These are phyloP conservation scores for Drosophila jambulina DNA, from an alignment of 1,140 invertebrate species.

Conservation along the genomic window DNA sequence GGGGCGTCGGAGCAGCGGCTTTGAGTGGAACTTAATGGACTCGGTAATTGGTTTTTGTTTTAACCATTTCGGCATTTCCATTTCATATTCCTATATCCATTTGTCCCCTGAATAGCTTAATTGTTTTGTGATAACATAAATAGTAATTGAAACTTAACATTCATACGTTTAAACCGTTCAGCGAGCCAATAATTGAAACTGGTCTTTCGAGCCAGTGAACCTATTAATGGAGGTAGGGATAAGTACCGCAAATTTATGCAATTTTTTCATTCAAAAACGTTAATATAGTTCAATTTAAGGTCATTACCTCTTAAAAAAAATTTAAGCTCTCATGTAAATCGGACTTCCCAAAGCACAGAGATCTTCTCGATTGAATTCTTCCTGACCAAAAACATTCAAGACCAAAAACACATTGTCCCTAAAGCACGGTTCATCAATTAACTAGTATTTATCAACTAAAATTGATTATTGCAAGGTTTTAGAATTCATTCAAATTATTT, in stretches of 20 bases:
- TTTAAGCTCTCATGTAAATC: not conserved
- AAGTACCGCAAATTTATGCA: not conserved
- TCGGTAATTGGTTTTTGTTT: slow-evolving; percentile 21
- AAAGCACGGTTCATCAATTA: not conserved
- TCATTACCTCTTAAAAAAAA: not conserved
- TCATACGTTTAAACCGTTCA: not conserved
- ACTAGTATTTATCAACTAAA: not conserved
- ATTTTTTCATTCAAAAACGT: not conserved
- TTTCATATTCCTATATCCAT: not conserved
- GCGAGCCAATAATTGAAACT: not conserved
- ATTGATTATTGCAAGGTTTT: not conserved
- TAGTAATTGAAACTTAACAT: not conserved
- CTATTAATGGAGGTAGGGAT: not conserved
- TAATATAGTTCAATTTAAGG: no score
- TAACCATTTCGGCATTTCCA: not conserved
- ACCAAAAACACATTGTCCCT: not conserved
- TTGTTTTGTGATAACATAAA: not conserved
- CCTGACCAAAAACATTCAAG: not conserved
- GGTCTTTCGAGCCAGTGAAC: not conserved
- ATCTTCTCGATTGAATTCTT: not conserved
- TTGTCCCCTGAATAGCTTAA: not conserved
- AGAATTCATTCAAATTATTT: not conserved
- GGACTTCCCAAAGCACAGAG: not conserved
- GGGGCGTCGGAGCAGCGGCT: slow-evolving; percentile 2
- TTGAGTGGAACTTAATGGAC: slow-evolving; percentile 18